Evolutionary conservation across 2,888 invertebrate species (phyloP), one percentile per base, ranked within the genome.

Genomic region (Drosophila monieri): DNA sequence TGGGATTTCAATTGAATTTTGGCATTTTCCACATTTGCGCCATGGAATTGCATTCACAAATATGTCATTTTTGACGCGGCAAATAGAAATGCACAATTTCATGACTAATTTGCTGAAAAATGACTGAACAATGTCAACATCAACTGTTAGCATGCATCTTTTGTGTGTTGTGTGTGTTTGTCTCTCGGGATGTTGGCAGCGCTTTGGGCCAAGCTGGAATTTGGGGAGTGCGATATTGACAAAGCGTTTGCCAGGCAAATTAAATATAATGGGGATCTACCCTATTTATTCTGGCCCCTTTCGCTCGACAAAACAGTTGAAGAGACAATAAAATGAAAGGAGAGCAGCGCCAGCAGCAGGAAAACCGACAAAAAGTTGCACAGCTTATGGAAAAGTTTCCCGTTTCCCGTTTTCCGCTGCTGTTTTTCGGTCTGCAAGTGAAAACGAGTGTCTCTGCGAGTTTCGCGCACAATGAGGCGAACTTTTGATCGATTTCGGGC

Each of bases 211-310:
- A 73, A 69, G 81, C 49, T 69, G 81, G 68, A 75, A 81, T 78
- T 84, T 15, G 64, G 65, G 69, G 37, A 23, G 67, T 69, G 74
- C 70, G 59, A 74, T 86, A 86, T 86, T 81, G 86, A 86, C 80
- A 86, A 80, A 81, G 87, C 85, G 70, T 86, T 84, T 80, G 80
- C 57, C 68, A 66, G 65, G 67, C 78, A 81, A 81, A 81, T 81
- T 86, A 84, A 86, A 81, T 86, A 76, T 73, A 81, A 86, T 84
- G 73, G 68, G 52, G 68, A 69, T 68, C 58, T 58, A 72, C 65
- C 57, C 56, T 68, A 60, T 37, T 68, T 51, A 69, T 53, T 69
- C 59, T 54, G 35, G 68, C 37, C 49, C 57, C 23, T 18, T 30
- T 58, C 51, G 47, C 46, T 27, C 59, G 58, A 57, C 55, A 59